Evolutionary conservation across 2,888 invertebrate species (phyloP), one percentile per base, ranked within the genome.

Genomic region (Incurvaria masculella): DNA sequence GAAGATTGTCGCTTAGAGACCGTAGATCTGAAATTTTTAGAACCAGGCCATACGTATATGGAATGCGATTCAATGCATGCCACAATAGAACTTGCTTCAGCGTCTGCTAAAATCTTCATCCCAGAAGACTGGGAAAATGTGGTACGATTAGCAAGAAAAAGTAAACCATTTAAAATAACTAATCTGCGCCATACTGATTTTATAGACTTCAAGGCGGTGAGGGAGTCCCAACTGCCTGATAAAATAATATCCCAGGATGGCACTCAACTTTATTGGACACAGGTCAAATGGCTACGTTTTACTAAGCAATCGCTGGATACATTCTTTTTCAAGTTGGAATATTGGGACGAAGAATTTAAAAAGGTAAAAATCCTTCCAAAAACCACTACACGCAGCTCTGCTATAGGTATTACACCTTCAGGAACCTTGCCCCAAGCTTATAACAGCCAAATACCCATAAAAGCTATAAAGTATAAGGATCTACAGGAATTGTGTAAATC

Each of bases 211-310:
- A 33, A 33, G 14, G 14, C 8, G 14, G 3, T 14, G 11, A 8
- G 33, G 4, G 33, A 33, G 33, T 14, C 33, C 8, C 33, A 33
- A 33, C 33, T 33, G 14, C 33, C 33, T 14, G 33, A 8, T 33
- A 33, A 8, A 8, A 33, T 33, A 33, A 33, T 14, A n/a, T 33
- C 33, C 14, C 8, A 8, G 33, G 33, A 33, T 33, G 33, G 44
- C 6, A 26, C 19, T 10, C 21, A 44, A 18, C 23, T 48, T 8
- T 33, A 39, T 23, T 48, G 44, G 48, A 44, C 33, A 44, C 14
- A 44, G 4, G 45, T 48, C 14, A 48, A 48, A 18, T 48, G 48
- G 48, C 6, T 43, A 16, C 16, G 48, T 18, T 42, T 48, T 48
- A 39, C 45, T 19, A 48, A 48, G 45, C 38, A 27, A n/a, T 20